Evolutionary conservation across 2,888 invertebrate species (phyloP).

Genomic region (Patella ulyssiponensis): DNA sequence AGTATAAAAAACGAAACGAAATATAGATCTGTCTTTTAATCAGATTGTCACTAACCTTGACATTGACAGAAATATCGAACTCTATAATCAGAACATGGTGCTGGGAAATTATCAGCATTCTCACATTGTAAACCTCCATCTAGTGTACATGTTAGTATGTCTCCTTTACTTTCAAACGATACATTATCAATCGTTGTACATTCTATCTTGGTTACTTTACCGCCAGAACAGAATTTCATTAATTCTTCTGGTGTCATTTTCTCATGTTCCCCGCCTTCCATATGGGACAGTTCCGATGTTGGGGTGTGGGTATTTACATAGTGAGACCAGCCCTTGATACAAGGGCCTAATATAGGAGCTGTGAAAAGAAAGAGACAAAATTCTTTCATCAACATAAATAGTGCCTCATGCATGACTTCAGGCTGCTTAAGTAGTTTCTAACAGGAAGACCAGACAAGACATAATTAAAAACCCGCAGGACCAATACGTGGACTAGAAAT

Average conservation of each 20-base stretch:
- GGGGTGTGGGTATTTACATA: constrained; percentile 15
- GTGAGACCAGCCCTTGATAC: constrained; percentile 16
- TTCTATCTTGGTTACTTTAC: constrained; percentile 39
- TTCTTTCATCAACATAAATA: not conserved
- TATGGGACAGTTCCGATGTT: not conserved
- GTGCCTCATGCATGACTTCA: not conserved
- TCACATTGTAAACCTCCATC: constrained; percentile 82
- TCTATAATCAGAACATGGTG: constrained; percentile 59
- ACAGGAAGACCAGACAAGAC: too few relatives aligned
- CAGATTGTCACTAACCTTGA: constrained; percentile 38
- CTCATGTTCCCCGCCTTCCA: constrained; percentile 18
- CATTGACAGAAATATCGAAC: constrained; percentile 73
- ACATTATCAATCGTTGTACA: constrained; percentile 50
- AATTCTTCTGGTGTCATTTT: constrained; percentile 21
- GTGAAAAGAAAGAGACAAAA: too few relatives aligned
- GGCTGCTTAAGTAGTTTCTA: too few relatives aligned
- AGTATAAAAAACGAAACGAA: too few relatives aligned
- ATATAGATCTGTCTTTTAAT: too few relatives aligned
- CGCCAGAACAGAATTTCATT: constrained; percentile 10
- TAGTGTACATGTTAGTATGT: constrained; percentile 69
- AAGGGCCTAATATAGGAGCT: not conserved
- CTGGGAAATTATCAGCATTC: constrained; percentile 48
- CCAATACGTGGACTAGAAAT: too few relatives aligned
- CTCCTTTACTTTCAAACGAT: constrained; percentile 42
- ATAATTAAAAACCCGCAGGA: too few relatives aligned